Base-by-base conservation (phyloP, 2,797 vertebrate genomes). In the Parauchenoglanis punctatus region DNA sequence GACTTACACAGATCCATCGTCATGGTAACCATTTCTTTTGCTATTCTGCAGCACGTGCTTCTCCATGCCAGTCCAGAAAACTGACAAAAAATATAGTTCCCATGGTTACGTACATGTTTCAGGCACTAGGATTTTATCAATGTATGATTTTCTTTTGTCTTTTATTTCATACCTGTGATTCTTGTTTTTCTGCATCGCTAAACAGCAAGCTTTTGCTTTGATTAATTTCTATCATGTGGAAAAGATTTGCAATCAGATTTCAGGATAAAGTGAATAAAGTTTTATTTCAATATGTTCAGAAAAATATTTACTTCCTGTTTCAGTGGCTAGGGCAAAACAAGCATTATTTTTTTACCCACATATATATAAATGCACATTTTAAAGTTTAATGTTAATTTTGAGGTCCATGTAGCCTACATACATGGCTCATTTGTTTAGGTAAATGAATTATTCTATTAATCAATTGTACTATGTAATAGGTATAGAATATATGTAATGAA, bases 51-150 rank as follows among this genome's bases (percentile, higher is more conserved):
- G 87, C 68, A 78, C 65, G 78, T 76, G 90, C 83, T 91, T 83
- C 77, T 59, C 85, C 81, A 83, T 84, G 86, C 86, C 73, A 8
- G 75, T 87, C 82, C 86, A 86, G 89, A 61, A 90, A 86, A 86
- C 86, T 59, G 88, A 90, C 86, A 89, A 89, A 88, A 88, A 88
- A 52, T 18, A 44, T 83, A 83, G 92, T 92, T 92, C 88, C 91
- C 89, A 92, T 92, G 92, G 92, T 91, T 90, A 92, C 90, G 87
- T 88, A 87, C 65, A 81, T 80, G 86, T 91, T 90, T 86, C 81
- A 87, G 87, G 87, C 59, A 76, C 85, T 82, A 63, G 84, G 49
- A 84, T 86, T 52, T 89, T 81, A 85, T 46, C 59, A 78, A 81
- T 84, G 75, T 89, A 20, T 5, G 20, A 25, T 81, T 73, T 77